Evolutionary conservation across 2,797 vertebrate genomes (phyloP).

Genomic region (Melanotaenia trifasciata): DNA sequence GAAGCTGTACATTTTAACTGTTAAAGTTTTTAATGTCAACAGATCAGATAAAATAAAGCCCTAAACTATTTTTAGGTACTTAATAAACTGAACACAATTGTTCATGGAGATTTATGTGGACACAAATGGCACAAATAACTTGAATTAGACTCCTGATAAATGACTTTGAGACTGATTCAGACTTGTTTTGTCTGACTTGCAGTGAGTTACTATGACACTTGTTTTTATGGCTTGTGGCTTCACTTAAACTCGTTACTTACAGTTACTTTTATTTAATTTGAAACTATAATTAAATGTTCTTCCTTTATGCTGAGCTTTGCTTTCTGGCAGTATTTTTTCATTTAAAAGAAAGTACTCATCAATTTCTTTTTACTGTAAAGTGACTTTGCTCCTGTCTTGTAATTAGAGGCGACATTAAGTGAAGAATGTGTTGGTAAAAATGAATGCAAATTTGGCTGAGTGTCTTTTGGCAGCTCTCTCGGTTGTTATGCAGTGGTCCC

Average conservation of each 20-base stretch:
- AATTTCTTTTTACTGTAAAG: not conserved
- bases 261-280: not conserved
- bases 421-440: slow-evolving; percentile 11
- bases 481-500: slow-evolving; percentile 7
- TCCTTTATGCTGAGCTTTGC: not conserved
- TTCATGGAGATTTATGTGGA: not conserved
- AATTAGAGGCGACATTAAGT: not conserved
- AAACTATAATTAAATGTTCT: not conserved
- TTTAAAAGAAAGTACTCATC: slow-evolving; percentile 4
- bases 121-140: too few relatives aligned
- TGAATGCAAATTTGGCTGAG: slow-evolving; percentile 27
- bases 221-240: not conserved
- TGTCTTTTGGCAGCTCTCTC: slow-evolving; percentile 17
- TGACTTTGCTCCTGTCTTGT: slow-evolving; percentile 3
- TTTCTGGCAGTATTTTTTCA: not conserved
- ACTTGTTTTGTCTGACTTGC: too few relatives aligned
- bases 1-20: too few relatives aligned
- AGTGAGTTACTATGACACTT: too few relatives aligned
- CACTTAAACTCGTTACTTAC: not conserved
- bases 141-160: too few relatives aligned
- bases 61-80: too few relatives aligned
- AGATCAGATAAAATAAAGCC: too few relatives aligned
- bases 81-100: too few relatives aligned
- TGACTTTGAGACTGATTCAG: too few relatives aligned
- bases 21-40: too few relatives aligned